A percentile compares a stretch with the other conserved stretches of the same genome.
These are phyloP conservation scores for Platysternon megacephalum DNA, from an alignment of 2,113 vertebrate genomes.

Conservation along the genomic window DNA sequence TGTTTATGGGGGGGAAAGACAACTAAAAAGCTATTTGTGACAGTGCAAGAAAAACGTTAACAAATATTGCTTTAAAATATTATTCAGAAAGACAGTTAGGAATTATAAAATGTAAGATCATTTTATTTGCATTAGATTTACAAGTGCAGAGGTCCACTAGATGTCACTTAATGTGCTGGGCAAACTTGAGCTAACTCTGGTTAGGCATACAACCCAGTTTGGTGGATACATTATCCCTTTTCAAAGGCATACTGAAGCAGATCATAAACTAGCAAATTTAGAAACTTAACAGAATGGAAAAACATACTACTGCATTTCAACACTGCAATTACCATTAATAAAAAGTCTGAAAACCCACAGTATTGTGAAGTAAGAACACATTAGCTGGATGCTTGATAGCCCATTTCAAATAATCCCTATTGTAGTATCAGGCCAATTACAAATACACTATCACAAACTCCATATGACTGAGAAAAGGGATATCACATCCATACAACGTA, in stretches of 20 bases:
- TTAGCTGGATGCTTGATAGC: slow-evolving; percentile 48
- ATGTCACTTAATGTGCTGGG: slow-evolving; percentile 74
- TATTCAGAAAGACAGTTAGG: slow-evolving; percentile 81
- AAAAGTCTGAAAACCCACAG: neutral
- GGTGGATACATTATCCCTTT: slow-evolving; percentile 79
- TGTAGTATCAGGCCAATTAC: slow-evolving; percentile 23
- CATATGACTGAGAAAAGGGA: slow-evolving; percentile 74
- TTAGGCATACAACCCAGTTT: slow-evolving; percentile 69
- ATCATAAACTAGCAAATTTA: slow-evolving; percentile 77
- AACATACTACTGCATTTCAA: slow-evolving; percentile 66
- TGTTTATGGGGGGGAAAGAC: slow-evolving; percentile 62
- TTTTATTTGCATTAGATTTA: slow-evolving; percentile 83
- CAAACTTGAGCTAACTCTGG: slow-evolving; percentile 77
- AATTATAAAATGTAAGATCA: slow-evolving; percentile 82
- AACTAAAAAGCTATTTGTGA: slow-evolving; percentile 76
- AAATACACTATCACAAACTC: slow-evolving; percentile 57
- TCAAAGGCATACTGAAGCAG: slow-evolving; percentile 79
- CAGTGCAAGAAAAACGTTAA: slow-evolving; percentile 80
- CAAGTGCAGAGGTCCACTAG: slow-evolving; percentile 81
- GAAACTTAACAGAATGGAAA: slow-evolving; percentile 75
- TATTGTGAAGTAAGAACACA: slow-evolving; percentile 13
- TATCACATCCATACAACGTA: slow-evolving; percentile 65
- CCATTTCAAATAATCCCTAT: slow-evolving; percentile 49
- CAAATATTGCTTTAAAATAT: slow-evolving; percentile 83
- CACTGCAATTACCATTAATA: slow-evolving; percentile 64